Base-by-base conservation (phyloP, 1,140 invertebrate species). In the Penaeus vannamei region DNA sequence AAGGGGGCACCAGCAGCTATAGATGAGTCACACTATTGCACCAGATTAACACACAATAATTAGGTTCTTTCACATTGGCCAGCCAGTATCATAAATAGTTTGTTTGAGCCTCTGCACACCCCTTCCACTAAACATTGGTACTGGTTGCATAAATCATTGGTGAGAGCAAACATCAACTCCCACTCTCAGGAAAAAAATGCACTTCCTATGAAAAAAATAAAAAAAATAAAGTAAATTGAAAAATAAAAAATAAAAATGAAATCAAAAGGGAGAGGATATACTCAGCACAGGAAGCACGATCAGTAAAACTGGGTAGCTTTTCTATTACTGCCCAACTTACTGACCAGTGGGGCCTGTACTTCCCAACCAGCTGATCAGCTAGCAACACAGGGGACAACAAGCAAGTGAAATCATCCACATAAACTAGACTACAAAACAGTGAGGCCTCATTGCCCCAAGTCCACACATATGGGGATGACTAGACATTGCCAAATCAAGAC, bases 381-480 rank as follows among this genome's bases (percentile, higher is more conserved):
- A 87, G 77, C 86, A 81, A 83, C 79, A 86, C 76, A 80, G 62
- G 85, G 76, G 53, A 83, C 86, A 81, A 83, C 77, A 82, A 83
- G 79, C 79, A 83, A 87, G 79, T 87, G 86, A 87, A 83, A 83
- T 87, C 79, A 87, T 83, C 79, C 80, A 87, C 86, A 87, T 83
- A 87, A 87, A 87, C 86, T 87, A 87, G 79, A 87, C 86, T 87
- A 87, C 86, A 87, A 87, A 87, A 87, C 62, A 61, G 86, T 81
- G 86, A 81, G 86, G 64, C 86, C 77, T 81, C 76, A 66, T 64
- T 61, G 79, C 80, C 80, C 86, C 60, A 82, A 64, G 80, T 87
- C 80, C 86, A 87, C 86, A 87, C 85, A 64, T 82, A 83, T 69
- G 86, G 80, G 79, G 72, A 83, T 87, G 86, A 87, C 86, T 87